These are phyloP conservation scores for Calvadosia cruxmelitensis DNA, from an alignment of 30 jellyfish, hydroid and myxozoan genomes.

Conservation along the genomic window DNA sequence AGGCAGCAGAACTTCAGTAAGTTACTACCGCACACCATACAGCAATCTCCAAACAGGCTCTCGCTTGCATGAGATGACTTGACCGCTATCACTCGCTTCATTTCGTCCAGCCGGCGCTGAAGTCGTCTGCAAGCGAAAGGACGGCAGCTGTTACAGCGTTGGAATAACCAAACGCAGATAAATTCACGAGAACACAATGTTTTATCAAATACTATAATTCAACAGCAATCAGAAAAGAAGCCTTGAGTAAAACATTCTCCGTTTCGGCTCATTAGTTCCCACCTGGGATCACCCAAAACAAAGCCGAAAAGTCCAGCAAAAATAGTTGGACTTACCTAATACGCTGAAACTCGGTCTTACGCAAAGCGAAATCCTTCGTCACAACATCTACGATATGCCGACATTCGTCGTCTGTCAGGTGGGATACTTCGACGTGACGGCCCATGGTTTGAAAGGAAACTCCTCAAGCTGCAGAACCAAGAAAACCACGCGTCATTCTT, in stretches of 20 bases:
- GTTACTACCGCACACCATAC: conserved; percentile 54
- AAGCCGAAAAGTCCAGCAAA: not conserved
- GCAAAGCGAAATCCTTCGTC: conserved; percentile 50
- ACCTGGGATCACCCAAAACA: not conserved
- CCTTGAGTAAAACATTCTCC: too few species aligned
- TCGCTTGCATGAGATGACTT: conserved; percentile 35
- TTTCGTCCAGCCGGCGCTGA: conserved; percentile 52
- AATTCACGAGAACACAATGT: too few species aligned
- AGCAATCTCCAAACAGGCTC: conserved; percentile 37
- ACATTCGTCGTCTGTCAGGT: conserved; percentile 59
- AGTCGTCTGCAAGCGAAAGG: conserved; percentile 23
- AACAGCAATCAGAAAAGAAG: too few species aligned
- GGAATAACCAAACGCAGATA: too few species aligned
- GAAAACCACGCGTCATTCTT: too few species aligned
- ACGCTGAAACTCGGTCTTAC: conserved; percentile 62
- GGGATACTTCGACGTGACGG: conserved; percentile 67
- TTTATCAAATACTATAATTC: too few species aligned
- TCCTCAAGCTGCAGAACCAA: too few species aligned
- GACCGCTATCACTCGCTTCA: conserved; percentile 49
- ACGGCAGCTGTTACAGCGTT: too few species aligned
- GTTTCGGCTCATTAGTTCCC: too few species aligned
- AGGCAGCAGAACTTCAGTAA: conserved; percentile 46
- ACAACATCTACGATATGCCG: conserved; percentile 42
- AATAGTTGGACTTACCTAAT: conserved; percentile 23
- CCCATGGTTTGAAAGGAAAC: too few species aligned